These are phyloP conservation scores for Halcyon badia DNA, from an alignment of 2,797 vertebrate genomes.

Conservation along the genomic window DNA sequence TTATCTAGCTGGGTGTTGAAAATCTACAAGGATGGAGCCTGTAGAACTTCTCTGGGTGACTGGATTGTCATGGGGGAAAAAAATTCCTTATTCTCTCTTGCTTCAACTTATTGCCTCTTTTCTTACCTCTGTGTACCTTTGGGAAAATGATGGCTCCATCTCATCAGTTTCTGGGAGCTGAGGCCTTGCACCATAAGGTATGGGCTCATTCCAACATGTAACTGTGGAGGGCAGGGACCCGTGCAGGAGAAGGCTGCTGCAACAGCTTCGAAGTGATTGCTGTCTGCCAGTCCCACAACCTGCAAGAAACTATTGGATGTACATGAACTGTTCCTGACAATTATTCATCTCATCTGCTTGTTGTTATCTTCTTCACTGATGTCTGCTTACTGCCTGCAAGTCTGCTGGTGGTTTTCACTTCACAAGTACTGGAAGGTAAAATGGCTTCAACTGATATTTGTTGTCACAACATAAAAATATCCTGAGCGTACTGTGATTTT, in stretches of 20 bases:
- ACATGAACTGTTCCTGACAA: background rate
- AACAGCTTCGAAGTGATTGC: no score
- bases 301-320: background rate
- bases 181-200: background rate
- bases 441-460: background rate
- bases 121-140: background rate
- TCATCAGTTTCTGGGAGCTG: accelerated
- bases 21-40: background rate
- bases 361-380: background rate
- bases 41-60: background rate
- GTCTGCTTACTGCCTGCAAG: background rate
- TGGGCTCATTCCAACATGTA: background rate
- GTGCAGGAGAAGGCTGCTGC: background rate
- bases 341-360: background rate
- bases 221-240: background rate
- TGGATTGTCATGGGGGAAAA: background rate
- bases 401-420: background rate
- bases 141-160: background rate
- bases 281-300: background rate
- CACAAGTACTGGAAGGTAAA: background rate
- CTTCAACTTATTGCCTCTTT: background rate
- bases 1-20: background rate
- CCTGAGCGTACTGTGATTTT: background rate
- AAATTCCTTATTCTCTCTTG: background rate
- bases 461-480: background rate